Evolutionary conservation across 2,113 vertebrate species (phyloP), one percentile per base, ranked within the genome.

Genomic region (Antechinus stuartii): DNA sequence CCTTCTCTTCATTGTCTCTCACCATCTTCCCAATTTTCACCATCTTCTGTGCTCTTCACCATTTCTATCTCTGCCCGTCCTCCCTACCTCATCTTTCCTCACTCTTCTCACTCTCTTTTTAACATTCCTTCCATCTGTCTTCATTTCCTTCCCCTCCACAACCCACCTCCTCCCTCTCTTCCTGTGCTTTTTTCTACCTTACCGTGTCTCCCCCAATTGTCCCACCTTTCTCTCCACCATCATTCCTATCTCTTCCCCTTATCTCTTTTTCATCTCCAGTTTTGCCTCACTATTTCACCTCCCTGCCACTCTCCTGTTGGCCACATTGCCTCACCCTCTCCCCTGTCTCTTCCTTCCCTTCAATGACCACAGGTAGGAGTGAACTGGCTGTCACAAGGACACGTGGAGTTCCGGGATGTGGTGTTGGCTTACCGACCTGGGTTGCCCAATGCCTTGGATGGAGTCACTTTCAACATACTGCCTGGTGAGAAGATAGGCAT

Each of bases 401-500:
- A 98, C 8, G 96, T 99, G 97, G 99, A 99, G 97, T 99, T 99
- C 95, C 98, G 98, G 2, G 91, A 98, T 0, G 99, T 98, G 57
- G 98, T 99, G 52, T 84, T 99, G 96, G 96, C 97, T 1, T 99
- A 99, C 98, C 98, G 99, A 56, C 98, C 96, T 0, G 99, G 99
- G 14, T 98, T 99, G 68, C 99, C 99, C 0, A 99, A 99, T n/a
- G 99, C 99, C 10, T 98, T 99, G 89, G 99, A 99, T 30, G 98
- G 99, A 0, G 99, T 99, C 93, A 99, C 96, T 92, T 98, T 99
- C 97, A 94, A 95, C 0, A 97, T 99, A 95, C 98, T 97, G 55
- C 99, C 99, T 0, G 99, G 99, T 92, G 99, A 99, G 98, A 99
- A 99, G 97, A 97, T 99, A 91, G 99, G 99, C 57, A 99, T 99